phyloP scores from a whole-genome alignment of 2,888 invertebrate genomes.

The Leptodirus hochenwartii region DNA sequence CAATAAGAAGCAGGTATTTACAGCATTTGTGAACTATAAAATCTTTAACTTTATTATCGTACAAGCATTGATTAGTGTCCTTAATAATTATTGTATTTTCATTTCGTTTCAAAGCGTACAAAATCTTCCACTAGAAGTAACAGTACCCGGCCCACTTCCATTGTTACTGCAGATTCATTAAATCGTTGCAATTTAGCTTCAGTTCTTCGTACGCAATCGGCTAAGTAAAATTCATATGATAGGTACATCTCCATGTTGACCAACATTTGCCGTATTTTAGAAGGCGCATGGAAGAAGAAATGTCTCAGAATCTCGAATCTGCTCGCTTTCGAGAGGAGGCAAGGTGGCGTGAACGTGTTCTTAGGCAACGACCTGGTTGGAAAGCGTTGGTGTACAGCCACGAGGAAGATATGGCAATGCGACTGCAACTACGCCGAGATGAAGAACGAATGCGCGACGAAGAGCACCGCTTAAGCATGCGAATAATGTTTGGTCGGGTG shows the following conservation, averaged over 20 bases:
- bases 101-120: not conserved
- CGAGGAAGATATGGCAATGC: slow-evolving; percentile 47
- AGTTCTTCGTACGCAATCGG: slow-evolving; percentile 41
- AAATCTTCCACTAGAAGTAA: not conserved
- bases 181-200: slow-evolving; percentile 49
- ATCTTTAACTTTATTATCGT: too few relatives aligned
- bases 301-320: slow-evolving; percentile 37
- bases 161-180: slow-evolving; percentile 27
- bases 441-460: slow-evolving; percentile 49
- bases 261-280: slow-evolving; percentile 17
- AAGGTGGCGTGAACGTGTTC: slow-evolving; percentile 37
- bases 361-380: slow-evolving; percentile 52
- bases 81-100: too few relatives aligned
- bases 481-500: slow-evolving; percentile 50
- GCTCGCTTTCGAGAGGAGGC: slow-evolving; percentile 37
- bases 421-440: slow-evolving; percentile 44
- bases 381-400: slow-evolving; percentile 43
- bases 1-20: too few relatives aligned
- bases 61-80: too few relatives aligned
- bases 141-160: slow-evolving; percentile 14
- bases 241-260: not conserved
- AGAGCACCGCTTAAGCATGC: slow-evolving; percentile 51
- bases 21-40: too few relatives aligned
- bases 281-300: slow-evolving; percentile 42
- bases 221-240: slow-evolving; percentile 24